A percentile compares a stretch with the other conserved stretches of the same genome.
phyloP scores from a whole-genome alignment of 2,113 vertebrate genomes.

The Misgurnus anguillicaudatus region DNA sequence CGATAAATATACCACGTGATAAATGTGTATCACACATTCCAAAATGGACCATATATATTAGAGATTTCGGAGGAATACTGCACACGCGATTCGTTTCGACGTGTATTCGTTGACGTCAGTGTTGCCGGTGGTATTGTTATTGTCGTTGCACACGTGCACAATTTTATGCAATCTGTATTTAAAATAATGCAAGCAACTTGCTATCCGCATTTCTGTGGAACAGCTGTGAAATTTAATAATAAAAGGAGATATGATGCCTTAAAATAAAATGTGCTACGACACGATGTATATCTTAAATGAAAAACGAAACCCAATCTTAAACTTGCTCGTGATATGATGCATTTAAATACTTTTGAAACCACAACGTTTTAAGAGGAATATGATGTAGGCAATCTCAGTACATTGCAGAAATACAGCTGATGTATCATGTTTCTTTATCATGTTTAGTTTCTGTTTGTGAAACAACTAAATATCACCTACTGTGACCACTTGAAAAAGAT shows the following conservation, averaged over 20 bases:
- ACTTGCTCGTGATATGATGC: neutral
- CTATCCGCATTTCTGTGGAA: conserved; percentile 54
- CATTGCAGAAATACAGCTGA: neutral
- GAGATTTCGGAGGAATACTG: neutral
- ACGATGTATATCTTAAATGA: conserved; percentile 28
- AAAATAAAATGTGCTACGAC: conserved; percentile 49
- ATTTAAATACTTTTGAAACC: neutral
- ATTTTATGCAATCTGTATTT: conserved; percentile 71
- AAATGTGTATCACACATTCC: conserved; percentile 37
- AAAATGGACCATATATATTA: conserved; percentile 49
- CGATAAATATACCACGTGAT: conserved; percentile 56
- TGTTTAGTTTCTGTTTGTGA: conserved; percentile 11
- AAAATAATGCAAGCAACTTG: conserved; percentile 56
- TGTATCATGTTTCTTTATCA: conserved; percentile 8
- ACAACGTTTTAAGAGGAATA: neutral
- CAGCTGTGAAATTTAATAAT: conserved; percentile 46
- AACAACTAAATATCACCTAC: neutral
- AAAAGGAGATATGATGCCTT: conserved; percentile 58
- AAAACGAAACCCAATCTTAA: neutral
- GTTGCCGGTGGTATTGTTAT: conserved; percentile 63
- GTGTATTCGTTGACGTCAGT: conserved; percentile 62
- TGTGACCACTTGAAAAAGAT: neutral
- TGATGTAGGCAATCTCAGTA: neutral
- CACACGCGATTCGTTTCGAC: conserved; percentile 46
- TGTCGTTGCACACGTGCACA: conserved; percentile 62